Conservation (phyloP, 2,113 vertebrate species). For the Lepus americanus region DNA sequence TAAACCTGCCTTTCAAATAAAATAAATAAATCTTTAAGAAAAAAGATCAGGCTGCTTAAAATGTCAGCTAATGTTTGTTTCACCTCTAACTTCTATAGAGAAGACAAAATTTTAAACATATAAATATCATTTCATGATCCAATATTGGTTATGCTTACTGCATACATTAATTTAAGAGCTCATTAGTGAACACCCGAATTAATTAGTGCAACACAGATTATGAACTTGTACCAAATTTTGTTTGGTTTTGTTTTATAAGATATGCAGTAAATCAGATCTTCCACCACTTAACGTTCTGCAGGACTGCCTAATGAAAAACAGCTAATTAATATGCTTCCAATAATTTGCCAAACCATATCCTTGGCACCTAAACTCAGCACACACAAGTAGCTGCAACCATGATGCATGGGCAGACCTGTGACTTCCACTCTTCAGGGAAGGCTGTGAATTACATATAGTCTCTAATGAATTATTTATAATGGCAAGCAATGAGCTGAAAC, state of each 20-base stretch:
- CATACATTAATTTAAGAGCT: slow-evolving; percentile 59
- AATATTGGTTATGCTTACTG: not conserved
- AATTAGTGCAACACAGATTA: slow-evolving; percentile 67
- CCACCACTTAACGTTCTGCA: slow-evolving; percentile 52
- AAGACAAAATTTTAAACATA: slow-evolving; percentile 57
- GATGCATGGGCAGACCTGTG: slow-evolving; percentile 40
- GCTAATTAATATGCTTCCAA: slow-evolving; percentile 73
- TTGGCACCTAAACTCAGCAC: slow-evolving; percentile 63
- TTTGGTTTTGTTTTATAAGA: slow-evolving; percentile 71
- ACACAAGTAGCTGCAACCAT: slow-evolving; percentile 51
- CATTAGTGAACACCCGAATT: slow-evolving; percentile 68
- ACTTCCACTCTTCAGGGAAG: slow-evolving; percentile 67
- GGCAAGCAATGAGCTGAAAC: slow-evolving; percentile 61
- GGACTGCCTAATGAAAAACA: slow-evolving; percentile 61
- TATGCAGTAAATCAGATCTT: slow-evolving; percentile 68
- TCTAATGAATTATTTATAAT: slow-evolving; percentile 74
- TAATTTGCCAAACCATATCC: slow-evolving; percentile 70
- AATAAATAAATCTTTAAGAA: too few species aligned
- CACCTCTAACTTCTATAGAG: slow-evolving; percentile 18
- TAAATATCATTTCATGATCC: slow-evolving; percentile 48
- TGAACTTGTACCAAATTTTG: slow-evolving; percentile 56
- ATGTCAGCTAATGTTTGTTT: slow-evolving; percentile 27
- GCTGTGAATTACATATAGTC: slow-evolving; percentile 62
- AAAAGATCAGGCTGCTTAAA: not conserved
- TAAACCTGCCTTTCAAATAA: too few species aligned